A percentile compares a stretch with the other conserved stretches of the same genome.
Conservation (phyloP, 2,888 invertebrate genomes). For the Stenichneumon culpator region DNA sequence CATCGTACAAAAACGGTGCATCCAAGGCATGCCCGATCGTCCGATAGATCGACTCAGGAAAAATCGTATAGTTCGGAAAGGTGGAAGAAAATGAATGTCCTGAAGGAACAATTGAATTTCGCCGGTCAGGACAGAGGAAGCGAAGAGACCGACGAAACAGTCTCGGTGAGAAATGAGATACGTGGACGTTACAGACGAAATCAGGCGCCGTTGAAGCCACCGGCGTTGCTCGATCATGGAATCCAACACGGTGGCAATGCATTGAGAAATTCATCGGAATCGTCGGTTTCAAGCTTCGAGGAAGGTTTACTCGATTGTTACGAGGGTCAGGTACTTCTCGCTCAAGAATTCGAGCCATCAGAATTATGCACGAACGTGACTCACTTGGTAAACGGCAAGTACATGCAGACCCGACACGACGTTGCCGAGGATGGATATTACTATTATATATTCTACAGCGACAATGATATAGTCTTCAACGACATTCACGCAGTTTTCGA, state of each 20-base stretch:
- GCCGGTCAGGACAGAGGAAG: slow-evolving; percentile 42
- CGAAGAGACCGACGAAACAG: slow-evolving; percentile 62
- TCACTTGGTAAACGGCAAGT: slow-evolving; percentile 89
- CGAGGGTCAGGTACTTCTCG: slow-evolving; percentile 91
- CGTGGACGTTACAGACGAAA: slow-evolving; percentile 71
- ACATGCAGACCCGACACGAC: slow-evolving; percentile 90
- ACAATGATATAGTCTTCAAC: slow-evolving; percentile 92
- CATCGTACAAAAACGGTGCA: not conserved
- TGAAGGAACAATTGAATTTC: slow-evolving; percentile 46
- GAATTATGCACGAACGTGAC: slow-evolving; percentile 89
- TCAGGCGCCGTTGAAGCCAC: slow-evolving; percentile 74
- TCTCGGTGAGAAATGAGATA: slow-evolving; percentile 45
- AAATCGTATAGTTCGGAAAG: slow-evolving; percentile 2
- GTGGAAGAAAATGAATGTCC: slow-evolving; percentile 15
- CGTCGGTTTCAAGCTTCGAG: slow-evolving; percentile 94
- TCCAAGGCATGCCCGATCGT: not conserved
- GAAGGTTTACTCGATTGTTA: slow-evolving; percentile 91
- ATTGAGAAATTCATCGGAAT: slow-evolving; percentile 88
- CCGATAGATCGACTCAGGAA: not conserved
- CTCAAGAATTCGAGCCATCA: slow-evolving; percentile 90
- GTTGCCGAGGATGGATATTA: slow-evolving; percentile 93
- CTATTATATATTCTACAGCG: slow-evolving; percentile 95
- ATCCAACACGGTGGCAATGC: slow-evolving; percentile 92
- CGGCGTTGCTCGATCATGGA: slow-evolving; percentile 89
- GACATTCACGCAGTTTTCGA: slow-evolving; percentile 94